phyloP scores from a whole-genome alignment of 2,888 invertebrate genomes.

The Thyatira batis region DNA sequence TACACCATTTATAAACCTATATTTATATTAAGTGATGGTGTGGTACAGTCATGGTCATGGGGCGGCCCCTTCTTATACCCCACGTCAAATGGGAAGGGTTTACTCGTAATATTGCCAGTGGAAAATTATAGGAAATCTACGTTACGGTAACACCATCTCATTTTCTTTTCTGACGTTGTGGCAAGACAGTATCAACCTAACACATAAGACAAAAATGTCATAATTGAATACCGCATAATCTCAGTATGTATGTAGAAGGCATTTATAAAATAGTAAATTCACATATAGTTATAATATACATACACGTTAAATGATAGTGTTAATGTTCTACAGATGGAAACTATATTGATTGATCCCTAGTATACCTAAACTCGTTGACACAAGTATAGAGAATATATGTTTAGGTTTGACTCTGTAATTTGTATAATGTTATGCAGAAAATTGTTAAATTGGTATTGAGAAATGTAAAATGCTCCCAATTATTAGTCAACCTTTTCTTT shows the following conservation, averaged over 20 bases:
- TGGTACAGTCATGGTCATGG: too few species aligned
- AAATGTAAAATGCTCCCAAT: neutral
- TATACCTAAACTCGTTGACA: neutral
- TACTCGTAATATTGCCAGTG: too few species aligned
- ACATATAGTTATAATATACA: conserved; percentile 10
- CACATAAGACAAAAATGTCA: neutral
- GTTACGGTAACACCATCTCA: too few species aligned
- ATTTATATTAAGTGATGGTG: too few species aligned
- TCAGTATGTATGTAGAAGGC: conserved; percentile 24
- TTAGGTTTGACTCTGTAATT: neutral
- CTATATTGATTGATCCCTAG: neutral
- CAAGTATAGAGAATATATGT: neutral
- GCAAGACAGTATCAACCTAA: too few species aligned
- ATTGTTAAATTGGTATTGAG: neutral
- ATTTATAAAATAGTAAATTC: neutral
- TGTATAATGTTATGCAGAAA: neutral
- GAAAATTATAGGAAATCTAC: too few species aligned
- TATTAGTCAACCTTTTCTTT: neutral
- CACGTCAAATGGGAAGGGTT: too few species aligned
- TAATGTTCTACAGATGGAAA: neutral
- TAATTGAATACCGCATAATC: conserved; percentile 24
- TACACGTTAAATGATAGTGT: neutral
- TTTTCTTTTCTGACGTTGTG: too few species aligned
- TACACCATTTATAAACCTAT: too few species aligned
- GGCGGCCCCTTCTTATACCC: too few species aligned